Evolutionary conservation across 2,113 vertebrate genomes (phyloP), one percentile per base, ranked within the genome.

Genomic region (Hippocampus mohnikei): DNA sequence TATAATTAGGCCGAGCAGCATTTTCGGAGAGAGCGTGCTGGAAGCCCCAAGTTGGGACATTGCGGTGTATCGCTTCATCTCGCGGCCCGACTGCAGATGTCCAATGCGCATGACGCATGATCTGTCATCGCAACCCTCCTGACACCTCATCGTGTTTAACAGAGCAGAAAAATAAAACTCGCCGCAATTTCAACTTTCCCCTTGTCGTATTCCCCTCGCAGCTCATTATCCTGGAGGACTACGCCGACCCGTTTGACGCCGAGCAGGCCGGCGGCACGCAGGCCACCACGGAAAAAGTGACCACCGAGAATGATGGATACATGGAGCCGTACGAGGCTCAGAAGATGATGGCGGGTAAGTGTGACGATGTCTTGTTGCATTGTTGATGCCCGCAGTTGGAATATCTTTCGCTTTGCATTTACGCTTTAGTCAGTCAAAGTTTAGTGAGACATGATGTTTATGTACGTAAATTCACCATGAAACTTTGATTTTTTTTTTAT

Each of bases 271-370:
- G 90, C 0, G 91, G 92, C 16, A 84, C 87, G 69, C 93, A 93
- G 81, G 73, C 81, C 56, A 90, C 71, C 44, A 70, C 87, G 25
- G 95, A 97, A 81, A 97, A 96, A 80, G 91, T 94, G 71, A 87
- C 86, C 41, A 87, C 88, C 0, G 96, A 97, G 83, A 98, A 98
- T 1, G 97, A 98, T 0, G 97, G 96, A 18, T 99, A 99, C 89
- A 98, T 99, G 96, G 97, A 98, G 63, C 97, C 97, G 0, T 99
- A 98, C 1, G 96, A 99, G 87, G 97, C 96, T 66, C 97, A 99
- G 90, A 98, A 95, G 89, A 97, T 98, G 95, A 96, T 98, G 96
- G 96, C 95, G 48, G 97, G 97, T 98, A 88, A 92, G 85, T 66
- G 56, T 29, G 42, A 48, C 3, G 1, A 21, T 1, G 46, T 66